These are phyloP conservation scores for Ophthalmolycus amberensis DNA, from an alignment of 2,113 vertebrate genomes.

Conservation along the genomic window DNA sequence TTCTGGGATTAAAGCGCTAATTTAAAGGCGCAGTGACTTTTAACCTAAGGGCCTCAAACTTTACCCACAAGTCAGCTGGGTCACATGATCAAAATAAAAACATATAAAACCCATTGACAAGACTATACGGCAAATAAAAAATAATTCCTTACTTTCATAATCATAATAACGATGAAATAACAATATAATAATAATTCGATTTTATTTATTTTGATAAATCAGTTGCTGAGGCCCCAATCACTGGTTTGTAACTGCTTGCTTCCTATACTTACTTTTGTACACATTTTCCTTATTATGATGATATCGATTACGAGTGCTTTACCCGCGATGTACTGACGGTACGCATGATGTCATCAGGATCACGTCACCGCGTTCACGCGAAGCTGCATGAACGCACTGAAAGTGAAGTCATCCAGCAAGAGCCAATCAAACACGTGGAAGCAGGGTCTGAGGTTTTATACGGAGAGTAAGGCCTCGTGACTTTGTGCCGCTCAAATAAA, in stretches of 20 bases:
- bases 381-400: neutral
- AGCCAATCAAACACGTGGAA: neutral
- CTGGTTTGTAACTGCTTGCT: no score
- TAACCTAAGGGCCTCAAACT: neutral
- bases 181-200: no score
- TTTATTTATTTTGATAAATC: no score
- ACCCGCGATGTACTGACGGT: neutral
- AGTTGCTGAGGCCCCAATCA: no score
- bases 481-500: neutral
- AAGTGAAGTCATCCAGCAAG: neutral
- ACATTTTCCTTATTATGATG: neutral
- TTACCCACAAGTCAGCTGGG: neutral
- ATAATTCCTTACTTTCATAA: no score
- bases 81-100: neutral
- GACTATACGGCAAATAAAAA: no score
- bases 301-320: no score
- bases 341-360: neutral
- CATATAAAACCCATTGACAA: no score
- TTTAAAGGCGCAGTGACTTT: neutral
- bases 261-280: neutral
- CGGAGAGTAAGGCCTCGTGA: neutral
- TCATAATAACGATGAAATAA: no score
- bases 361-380: neutral
- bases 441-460: neutral
- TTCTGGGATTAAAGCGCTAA: slow-evolving; percentile 9